phyloP scores from a whole-genome alignment of 2,888 invertebrate species.

The Amphipyra tragopoginis region DNA sequence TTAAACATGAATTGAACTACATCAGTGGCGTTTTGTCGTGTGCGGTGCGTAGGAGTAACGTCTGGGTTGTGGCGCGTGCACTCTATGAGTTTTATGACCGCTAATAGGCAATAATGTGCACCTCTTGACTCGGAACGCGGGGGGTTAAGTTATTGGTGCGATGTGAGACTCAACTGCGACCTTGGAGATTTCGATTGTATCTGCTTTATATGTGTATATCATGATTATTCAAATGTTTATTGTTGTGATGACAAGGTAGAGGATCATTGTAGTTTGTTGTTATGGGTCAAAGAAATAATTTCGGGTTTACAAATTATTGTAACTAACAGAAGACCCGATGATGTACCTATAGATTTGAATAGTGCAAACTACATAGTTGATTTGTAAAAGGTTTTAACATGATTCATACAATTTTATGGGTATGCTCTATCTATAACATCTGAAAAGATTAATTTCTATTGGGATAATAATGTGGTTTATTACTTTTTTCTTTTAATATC shows the following conservation, averaged over 20 bases:
- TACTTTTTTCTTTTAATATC: too few relatives aligned
- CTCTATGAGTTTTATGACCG: constrained; percentile 74
- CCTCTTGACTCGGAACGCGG: constrained; percentile 71
- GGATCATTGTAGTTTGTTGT: neutral
- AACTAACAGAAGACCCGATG: neutral
- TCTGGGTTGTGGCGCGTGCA: constrained; percentile 63
- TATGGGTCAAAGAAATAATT: neutral
- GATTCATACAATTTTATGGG: too few relatives aligned
- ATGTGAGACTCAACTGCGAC: constrained; percentile 52
- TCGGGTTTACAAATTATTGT: neutral
- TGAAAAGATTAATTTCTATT: too few relatives aligned
- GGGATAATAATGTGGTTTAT: too few relatives aligned
- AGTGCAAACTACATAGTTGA: neutral
- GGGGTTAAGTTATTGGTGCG: constrained; percentile 73
- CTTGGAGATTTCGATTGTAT: constrained; percentile 44
- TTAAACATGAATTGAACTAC: constrained; percentile 39
- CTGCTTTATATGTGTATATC: constrained; percentile 15
- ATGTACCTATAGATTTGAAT: neutral
- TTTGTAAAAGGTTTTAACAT: too few relatives aligned
- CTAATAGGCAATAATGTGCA: constrained; percentile 78
- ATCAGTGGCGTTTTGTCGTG: constrained; percentile 57
- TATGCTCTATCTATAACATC: too few relatives aligned
- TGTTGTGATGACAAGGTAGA: constrained; percentile 14
- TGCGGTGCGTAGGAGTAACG: constrained; percentile 64
- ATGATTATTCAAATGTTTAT: constrained; percentile 20